These are phyloP conservation scores for Eilema caniola DNA, from an alignment of 2,888 invertebrate species.

Conservation along the genomic window DNA sequence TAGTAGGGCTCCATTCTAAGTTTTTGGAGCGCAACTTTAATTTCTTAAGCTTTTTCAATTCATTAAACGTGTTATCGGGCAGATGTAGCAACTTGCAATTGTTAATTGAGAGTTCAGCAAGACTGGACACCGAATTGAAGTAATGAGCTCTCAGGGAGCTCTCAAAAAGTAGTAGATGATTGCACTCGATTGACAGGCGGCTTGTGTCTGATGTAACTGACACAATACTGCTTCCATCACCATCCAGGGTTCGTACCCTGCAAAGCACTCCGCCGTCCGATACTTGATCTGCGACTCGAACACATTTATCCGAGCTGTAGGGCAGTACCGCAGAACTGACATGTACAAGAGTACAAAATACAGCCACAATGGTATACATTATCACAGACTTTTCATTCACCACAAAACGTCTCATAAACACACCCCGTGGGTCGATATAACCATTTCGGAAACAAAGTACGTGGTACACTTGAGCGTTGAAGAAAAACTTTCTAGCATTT, in stretches of 20 bases:
- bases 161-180: constrained; percentile 92
- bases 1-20: constrained; percentile 92
- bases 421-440: constrained; percentile 86
- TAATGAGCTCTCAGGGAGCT: constrained; percentile 91
- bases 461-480: constrained; percentile 75
- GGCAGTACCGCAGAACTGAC: constrained; percentile 85
- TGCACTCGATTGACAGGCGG: constrained; percentile 92
- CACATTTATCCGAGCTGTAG: constrained; percentile 84
- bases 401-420: constrained; percentile 85
- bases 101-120: constrained; percentile 91
- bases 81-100: constrained; percentile 93
- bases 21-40: constrained; percentile 93
- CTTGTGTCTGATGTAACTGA: constrained; percentile 89
- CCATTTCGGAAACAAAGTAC: constrained; percentile 87
- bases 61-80: constrained; percentile 92
- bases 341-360: constrained; percentile 86
- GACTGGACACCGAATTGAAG: constrained; percentile 90
- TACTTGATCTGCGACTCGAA: constrained; percentile 75
- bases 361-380: constrained; percentile 79
- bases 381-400: constrained; percentile 86
- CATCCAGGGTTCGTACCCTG: constrained; percentile 90
- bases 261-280: constrained; percentile 88
- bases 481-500: constrained; percentile 84
- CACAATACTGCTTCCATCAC: constrained; percentile 89
- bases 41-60: constrained; percentile 92